phyloP scores from a whole-genome alignment of 2,113 vertebrate genomes.

The Xiphophorus couchianus region DNA sequence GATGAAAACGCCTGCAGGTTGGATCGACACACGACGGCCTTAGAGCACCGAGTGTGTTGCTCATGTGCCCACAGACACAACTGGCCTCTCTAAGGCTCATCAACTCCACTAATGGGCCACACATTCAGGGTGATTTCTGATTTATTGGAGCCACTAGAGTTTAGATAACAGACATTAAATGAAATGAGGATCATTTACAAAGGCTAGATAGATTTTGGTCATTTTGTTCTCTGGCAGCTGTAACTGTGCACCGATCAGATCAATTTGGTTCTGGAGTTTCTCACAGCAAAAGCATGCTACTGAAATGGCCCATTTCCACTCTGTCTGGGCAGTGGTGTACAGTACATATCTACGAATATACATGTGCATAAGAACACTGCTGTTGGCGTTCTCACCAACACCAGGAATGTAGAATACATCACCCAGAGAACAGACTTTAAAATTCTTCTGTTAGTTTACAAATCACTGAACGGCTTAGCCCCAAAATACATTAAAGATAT shows the following conservation, averaged over 20 bases:
- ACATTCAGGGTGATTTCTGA: constrained; percentile 47
- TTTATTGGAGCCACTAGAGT: constrained; percentile 40
- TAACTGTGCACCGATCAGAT: constrained; percentile 6
- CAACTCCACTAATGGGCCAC: constrained; percentile 67
- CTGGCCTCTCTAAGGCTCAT: constrained; percentile 72
- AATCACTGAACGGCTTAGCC: too few relatives aligned
- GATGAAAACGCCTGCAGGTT: constrained; percentile 46
- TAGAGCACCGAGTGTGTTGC: constrained; percentile 30
- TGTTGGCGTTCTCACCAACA: too few relatives aligned
- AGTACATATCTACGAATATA: too few relatives aligned
- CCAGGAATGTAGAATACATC: too few relatives aligned
- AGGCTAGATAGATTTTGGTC: constrained; percentile 30
- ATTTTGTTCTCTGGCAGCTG: constrained; percentile 31
- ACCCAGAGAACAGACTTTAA: too few relatives aligned
- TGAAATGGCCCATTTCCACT: too few relatives aligned
- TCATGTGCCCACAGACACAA: constrained; percentile 51
- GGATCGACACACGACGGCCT: constrained; percentile 10
- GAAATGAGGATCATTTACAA: constrained; percentile 43
- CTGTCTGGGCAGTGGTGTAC: too few relatives aligned
- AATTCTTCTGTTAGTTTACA: too few relatives aligned
- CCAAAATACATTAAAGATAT: too few relatives aligned
- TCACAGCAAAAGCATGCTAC: not conserved
- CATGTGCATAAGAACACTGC: too few relatives aligned
- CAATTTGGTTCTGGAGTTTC: constrained; percentile 3
- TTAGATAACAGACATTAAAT: constrained; percentile 47